phyloP scores from a whole-genome alignment of 2,888 invertebrate species.

The Stenichneumon culpator region DNA sequence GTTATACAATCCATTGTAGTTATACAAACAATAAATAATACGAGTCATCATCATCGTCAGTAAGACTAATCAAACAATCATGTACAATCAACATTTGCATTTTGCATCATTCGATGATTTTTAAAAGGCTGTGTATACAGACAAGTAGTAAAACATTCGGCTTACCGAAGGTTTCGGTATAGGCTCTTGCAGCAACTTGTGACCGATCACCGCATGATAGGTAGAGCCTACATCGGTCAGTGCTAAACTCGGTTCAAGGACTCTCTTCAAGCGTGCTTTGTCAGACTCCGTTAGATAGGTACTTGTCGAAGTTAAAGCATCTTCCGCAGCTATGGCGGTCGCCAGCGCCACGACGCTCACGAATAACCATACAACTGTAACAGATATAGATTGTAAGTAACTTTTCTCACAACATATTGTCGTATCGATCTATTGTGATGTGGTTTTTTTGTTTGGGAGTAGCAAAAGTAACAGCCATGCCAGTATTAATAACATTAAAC shows the following conservation, averaged over 20 bases:
- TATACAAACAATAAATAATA: constrained; percentile 28
- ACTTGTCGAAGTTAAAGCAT: constrained; percentile 80
- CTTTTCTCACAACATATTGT: neutral
- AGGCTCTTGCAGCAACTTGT: constrained; percentile 88
- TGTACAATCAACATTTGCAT: constrained; percentile 71
- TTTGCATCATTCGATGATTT: constrained; percentile 77
- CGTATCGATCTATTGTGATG: too few species aligned
- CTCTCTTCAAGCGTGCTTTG: constrained; percentile 78
- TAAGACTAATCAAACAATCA: constrained; percentile 84
- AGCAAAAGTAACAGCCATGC: too few species aligned
- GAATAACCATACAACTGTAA: constrained; percentile 72
- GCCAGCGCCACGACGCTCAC: constrained; percentile 56
- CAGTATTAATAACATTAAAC: too few species aligned
- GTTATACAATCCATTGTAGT: constrained; percentile 14
- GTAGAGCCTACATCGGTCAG: constrained; percentile 88
- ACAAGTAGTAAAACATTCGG: neutral
- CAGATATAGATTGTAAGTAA: constrained; percentile 10
- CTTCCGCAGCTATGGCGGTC: constrained; percentile 65
- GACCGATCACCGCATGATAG: constrained; percentile 92
- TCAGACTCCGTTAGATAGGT: constrained; percentile 80
- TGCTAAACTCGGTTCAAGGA: constrained; percentile 80
- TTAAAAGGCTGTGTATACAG: too few species aligned
- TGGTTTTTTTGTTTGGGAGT: too few species aligned
- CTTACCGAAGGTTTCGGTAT: constrained; percentile 87
- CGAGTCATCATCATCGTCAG: constrained; percentile 75